Percentiles rank a stretch among this genome's conserved stretches.
These are phyloP conservation scores for Cyrtorhinus lividipennis DNA, from an alignment of 1,140 invertebrate genomes.

Conservation along the genomic window DNA sequence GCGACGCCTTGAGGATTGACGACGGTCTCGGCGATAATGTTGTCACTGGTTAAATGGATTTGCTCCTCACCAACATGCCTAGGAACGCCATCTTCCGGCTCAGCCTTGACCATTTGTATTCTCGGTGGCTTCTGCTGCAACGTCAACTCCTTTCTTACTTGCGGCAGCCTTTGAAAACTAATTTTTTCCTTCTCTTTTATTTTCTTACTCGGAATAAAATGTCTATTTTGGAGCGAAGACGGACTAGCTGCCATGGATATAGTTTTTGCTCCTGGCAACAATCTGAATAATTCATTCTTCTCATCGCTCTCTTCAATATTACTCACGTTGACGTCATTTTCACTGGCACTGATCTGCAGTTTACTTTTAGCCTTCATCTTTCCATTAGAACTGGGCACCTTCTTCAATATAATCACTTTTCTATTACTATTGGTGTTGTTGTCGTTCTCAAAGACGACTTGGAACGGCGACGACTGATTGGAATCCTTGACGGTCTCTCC, in stretches of 20 bases:
- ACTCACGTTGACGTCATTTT: conserved; percentile 1
- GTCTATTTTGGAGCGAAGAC: not conserved
- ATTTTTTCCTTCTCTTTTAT: not conserved
- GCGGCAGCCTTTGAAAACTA: not conserved
- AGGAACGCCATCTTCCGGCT: not conserved
- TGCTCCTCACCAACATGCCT: not conserved
- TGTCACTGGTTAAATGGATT: not conserved
- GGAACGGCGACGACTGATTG: conserved; percentile 1
- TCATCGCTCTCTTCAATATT: not conserved
- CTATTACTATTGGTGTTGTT: not conserved
- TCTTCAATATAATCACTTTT: not conserved
- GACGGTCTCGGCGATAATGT: not conserved
- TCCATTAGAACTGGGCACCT: not conserved
- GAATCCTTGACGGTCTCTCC: not conserved
- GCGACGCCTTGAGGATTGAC: not conserved
- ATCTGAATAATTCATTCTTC: not conserved
- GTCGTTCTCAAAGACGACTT: conserved; percentile 1
- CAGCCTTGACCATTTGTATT: not conserved
- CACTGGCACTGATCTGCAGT: not conserved
- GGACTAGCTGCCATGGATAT: not conserved
- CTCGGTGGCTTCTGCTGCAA: not conserved
- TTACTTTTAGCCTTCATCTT: not conserved
- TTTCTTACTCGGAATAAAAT: not conserved
- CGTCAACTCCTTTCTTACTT: not conserved
- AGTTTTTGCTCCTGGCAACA: not conserved